Percentiles rank a stretch among this genome's conserved stretches.
phyloP scores from a whole-genome alignment of 2,888 invertebrate genomes.

The Eulithis prunata region DNA sequence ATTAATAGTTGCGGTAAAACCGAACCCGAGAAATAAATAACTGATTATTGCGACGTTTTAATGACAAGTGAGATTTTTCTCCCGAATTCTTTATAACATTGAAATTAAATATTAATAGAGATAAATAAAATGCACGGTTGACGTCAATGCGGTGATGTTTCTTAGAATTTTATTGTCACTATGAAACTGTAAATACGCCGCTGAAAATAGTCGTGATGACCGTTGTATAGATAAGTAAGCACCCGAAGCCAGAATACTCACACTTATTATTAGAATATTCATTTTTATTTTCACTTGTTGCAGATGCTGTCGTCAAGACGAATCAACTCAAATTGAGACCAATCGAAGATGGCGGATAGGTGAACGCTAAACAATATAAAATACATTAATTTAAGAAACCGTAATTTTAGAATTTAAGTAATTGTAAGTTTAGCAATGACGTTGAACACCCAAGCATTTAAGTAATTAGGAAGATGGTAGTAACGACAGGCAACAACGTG shows the following conservation, averaged over 20 bases:
- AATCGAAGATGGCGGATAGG: constrained; percentile 62
- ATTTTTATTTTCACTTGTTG: constrained; percentile 51
- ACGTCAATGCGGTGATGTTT: constrained; percentile 52
- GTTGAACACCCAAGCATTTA: constrained; percentile 77
- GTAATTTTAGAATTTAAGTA: constrained; percentile 77
- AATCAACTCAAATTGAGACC: constrained; percentile 65
- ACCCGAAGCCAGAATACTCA: constrained; percentile 18
- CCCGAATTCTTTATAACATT: constrained; percentile 45
- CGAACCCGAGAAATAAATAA: constrained; percentile 61
- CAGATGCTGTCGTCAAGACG: constrained; percentile 64
- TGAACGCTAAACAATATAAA: constrained; percentile 53
- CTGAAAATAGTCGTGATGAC: constrained; percentile 44
- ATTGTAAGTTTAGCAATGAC: constrained; percentile 62
- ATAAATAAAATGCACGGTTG: constrained; percentile 46
- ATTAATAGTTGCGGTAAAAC: constrained; percentile 49
- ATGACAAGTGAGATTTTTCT: constrained; percentile 50
- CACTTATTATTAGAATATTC: constrained; percentile 21
- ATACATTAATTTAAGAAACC: constrained; percentile 73
- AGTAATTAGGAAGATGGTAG: constrained; percentile 51
- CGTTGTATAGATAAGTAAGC: constrained; percentile 40
- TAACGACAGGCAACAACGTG: constrained; percentile 36
- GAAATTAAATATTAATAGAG: constrained; percentile 47
- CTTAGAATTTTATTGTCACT: constrained; percentile 47
- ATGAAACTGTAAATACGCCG: constrained; percentile 45
- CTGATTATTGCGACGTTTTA: constrained; percentile 59